Base-by-base conservation (phyloP, 30 jellyfish, hydroid and myxozoan genomes). In the Nemopilema nomurai region DNA sequence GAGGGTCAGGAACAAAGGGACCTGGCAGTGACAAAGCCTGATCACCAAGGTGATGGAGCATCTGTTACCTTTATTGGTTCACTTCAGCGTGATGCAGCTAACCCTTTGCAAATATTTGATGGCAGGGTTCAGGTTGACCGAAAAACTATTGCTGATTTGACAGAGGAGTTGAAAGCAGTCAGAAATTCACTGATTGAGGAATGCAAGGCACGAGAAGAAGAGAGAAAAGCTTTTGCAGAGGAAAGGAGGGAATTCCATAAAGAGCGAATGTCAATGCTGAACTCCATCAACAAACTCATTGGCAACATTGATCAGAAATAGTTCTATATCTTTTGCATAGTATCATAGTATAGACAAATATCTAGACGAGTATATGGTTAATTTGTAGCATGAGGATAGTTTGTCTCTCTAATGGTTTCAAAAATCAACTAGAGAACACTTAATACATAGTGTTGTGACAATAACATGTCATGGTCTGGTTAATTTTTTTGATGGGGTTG, bases 181-280 rank as follows among this genome's bases (percentile, higher is more conserved):
- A 76, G 64, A 50, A 53, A 71, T 7, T 53, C 84, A 1, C 73
- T 83, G 27, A 70, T 69, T 29, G 80, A 63, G 0, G 91, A 83
- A 49, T 22, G 82, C 32, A 84, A 63, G 28, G 69, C 77, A 30
- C 28, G 91, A 51, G 91, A 83, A 71, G 91, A 83, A 62, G 91
- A 83, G 57, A 33, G 91, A n/a, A 71, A 72, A 62, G 76, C 87
- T 51, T 77, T 77, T 77, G 87, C 87, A 22, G 87, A 77, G 30
- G 87, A 77, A 51, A 77, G 87, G 76, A 53, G 76, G 25, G 91
- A 83, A 23, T 83, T 83, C 20, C 91, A 83, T 21, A 83, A 83
- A 41, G 91, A 83, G 29, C 27, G 91, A 26, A 83, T 83, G 91
- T 83, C 91, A 4, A 83, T 83, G 91, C 74, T 83, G 0, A 72